Percentiles rank a stretch among this genome's conserved stretches.
These are phyloP conservation scores for Sebastes umbrosus DNA, from an alignment of 2,797 vertebrate species.

Conservation along the genomic window DNA sequence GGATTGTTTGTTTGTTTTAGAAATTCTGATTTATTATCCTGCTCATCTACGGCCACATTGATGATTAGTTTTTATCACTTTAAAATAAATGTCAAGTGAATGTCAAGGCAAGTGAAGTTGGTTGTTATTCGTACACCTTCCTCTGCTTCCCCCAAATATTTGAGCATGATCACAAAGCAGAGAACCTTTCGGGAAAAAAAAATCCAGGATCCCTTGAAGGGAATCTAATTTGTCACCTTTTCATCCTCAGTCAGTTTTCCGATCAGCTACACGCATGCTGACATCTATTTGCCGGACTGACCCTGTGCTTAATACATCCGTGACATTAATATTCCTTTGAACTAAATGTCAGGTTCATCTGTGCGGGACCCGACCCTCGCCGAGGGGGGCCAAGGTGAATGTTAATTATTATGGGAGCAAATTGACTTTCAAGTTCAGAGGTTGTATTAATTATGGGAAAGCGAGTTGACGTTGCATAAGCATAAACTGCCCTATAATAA, in stretches of 20 bases:
- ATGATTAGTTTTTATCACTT: neutral
- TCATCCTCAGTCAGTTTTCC: constrained; percentile 29
- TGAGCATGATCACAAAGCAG: neutral
- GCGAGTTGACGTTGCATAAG: constrained; percentile 20
- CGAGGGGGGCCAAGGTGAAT: constrained; percentile 57
- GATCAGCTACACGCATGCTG: constrained; percentile 31
- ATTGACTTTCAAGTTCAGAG: constrained; percentile 61
- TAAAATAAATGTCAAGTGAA: neutral
- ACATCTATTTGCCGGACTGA: constrained; percentile 33
- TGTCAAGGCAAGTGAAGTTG: neutral
- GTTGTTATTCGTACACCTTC: neutral
- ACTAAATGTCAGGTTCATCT: constrained; percentile 67
- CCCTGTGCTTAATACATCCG: constrained; percentile 35
- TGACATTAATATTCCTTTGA: constrained; percentile 70
- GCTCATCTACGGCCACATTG: neutral
- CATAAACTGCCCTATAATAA: constrained; percentile 1
- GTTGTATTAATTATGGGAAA: constrained; percentile 55
- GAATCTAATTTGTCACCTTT: constrained; percentile 50
- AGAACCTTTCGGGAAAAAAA: neutral
- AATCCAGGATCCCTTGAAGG: neutral
- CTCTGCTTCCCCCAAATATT: neutral
- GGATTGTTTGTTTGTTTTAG: neutral
- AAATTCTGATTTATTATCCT: neutral
- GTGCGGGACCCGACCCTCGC: constrained; percentile 5
- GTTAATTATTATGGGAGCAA: constrained; percentile 59